Conservation (phyloP, 1,140 invertebrate species). For the Tetragonula clypearis region DNA sequence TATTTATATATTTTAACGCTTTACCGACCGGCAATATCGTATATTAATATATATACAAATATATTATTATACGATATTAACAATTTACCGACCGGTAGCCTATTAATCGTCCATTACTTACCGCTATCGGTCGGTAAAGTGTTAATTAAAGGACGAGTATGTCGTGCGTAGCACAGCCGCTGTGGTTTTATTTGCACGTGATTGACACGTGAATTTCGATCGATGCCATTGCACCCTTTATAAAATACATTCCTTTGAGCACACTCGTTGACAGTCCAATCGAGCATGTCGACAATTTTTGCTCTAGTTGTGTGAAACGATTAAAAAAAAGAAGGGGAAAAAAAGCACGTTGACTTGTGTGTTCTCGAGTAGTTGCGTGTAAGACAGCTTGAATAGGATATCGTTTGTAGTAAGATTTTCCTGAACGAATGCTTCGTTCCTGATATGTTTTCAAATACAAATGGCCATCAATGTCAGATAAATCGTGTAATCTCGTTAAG, state of each 20-base stretch:
- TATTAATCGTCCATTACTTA: too few relatives aligned
- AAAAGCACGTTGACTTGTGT: background rate
- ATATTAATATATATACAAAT: too few relatives aligned
- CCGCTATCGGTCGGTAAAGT: too few relatives aligned
- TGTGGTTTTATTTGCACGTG: conserved; percentile 35
- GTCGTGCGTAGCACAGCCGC: background rate
- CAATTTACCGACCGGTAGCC: too few relatives aligned
- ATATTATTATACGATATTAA: too few relatives aligned
- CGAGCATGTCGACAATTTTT: background rate
- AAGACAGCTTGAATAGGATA: background rate
- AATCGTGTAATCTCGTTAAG: background rate
- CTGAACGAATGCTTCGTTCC: background rate
- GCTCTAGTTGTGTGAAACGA: background rate
- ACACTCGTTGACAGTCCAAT: background rate
- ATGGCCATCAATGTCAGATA: background rate
- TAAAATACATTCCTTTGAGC: background rate
- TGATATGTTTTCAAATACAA: background rate
- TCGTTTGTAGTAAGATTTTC: background rate
- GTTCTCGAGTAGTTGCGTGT: background rate
- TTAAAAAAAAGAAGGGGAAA: too few relatives aligned
- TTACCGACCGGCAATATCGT: too few relatives aligned
- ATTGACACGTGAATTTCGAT: conserved; percentile 38
- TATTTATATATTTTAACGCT: too few relatives aligned
- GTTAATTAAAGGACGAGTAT: background rate
- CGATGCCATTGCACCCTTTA: conserved; percentile 7